Base-by-base conservation (phyloP, 2,888 invertebrate genomes). In the Erebia aethiops region DNA sequence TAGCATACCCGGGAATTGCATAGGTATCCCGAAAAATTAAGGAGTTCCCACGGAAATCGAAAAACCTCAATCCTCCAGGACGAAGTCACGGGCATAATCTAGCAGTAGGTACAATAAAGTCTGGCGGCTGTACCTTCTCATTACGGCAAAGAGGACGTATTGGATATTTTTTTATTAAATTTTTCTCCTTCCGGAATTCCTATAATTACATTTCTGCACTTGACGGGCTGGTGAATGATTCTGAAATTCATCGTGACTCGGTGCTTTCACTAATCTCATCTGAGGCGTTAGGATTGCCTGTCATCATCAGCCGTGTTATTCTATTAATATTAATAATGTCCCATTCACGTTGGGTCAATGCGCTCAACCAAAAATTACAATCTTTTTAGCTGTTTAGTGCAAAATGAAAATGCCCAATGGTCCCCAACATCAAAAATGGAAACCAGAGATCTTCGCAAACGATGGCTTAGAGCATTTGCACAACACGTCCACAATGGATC, bases 151-250 rank as follows among this genome's bases (percentile, higher is more conserved):
- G 57, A 14, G 26, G n/a, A 58, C 7, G 14, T 21, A 62, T 49
- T 46, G 46, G 21, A 61, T n/a, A 46, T 62, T 62, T 5, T 62
- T 16, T 21, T 21, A 49, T 49, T 57, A 14, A 62, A 62, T 49
- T 49, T 21, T 49, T 21, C 46, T 18, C 61, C 21, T 43, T 43
- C 35, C 52, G 43, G 61, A 68, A 68, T 68, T 21, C 46, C 18
- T 13, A 64, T 64, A 63, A 57, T 69, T 60, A 66, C 52, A 70
- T 60, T 70, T 41, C 63, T 70, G 41, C 62, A 54, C 35, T 21
- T 26, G 60, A 61, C 60, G 63, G 52, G 18, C 43, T 58, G 43
- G 46, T 60, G 57, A 35, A 64, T 58, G 67, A 21, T 49, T 46
- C 13, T 49, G 62, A 21, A 21, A 46, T 49, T 62, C 62, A 67